Evolutionary conservation across 2,888 invertebrate genomes (phyloP).

Genomic region (Orthosia incerta): DNA sequence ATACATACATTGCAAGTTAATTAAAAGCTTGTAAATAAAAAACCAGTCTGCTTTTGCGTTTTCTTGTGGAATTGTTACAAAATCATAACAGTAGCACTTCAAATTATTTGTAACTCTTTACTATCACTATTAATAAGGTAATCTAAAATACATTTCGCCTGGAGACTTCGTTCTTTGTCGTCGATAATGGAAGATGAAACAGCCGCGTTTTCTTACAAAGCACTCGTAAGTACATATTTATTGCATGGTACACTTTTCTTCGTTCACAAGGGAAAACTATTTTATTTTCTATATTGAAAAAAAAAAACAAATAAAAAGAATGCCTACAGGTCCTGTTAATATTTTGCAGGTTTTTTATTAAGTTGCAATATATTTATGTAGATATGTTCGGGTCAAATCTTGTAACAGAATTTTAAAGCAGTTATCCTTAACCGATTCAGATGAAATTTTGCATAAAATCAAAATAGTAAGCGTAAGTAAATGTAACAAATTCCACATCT

Average conservation of each 20-base stretch:
- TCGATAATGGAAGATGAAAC: constrained; percentile 37
- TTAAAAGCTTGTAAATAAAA: too few species aligned
- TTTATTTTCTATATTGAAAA: neutral
- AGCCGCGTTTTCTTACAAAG: constrained; percentile 33
- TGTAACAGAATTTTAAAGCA: too few species aligned
- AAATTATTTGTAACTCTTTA: neutral
- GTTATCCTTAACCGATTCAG: too few species aligned
- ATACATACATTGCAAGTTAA: too few species aligned
- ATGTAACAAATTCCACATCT: too few species aligned
- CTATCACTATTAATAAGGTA: neutral
- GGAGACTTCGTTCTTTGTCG: constrained; percentile 32
- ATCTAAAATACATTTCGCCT: constrained; percentile 29
- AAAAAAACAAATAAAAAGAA: neutral
- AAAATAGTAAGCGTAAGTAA: too few species aligned
- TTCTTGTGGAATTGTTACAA: neutral
- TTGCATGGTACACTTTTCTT: constrained; percentile 15
- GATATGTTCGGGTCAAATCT: too few species aligned
- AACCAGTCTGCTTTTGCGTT: neutral
- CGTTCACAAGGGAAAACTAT: constrained; percentile 38
- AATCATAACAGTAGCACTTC: neutral
- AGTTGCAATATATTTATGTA: too few species aligned
- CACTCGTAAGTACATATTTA: neutral
- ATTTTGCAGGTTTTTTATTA: too few species aligned
- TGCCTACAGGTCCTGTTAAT: neutral
- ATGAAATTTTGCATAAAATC: too few species aligned